Evolutionary conservation across 1,140 invertebrate genomes (phyloP).

Genomic region (Sycophaga agraensis): DNA sequence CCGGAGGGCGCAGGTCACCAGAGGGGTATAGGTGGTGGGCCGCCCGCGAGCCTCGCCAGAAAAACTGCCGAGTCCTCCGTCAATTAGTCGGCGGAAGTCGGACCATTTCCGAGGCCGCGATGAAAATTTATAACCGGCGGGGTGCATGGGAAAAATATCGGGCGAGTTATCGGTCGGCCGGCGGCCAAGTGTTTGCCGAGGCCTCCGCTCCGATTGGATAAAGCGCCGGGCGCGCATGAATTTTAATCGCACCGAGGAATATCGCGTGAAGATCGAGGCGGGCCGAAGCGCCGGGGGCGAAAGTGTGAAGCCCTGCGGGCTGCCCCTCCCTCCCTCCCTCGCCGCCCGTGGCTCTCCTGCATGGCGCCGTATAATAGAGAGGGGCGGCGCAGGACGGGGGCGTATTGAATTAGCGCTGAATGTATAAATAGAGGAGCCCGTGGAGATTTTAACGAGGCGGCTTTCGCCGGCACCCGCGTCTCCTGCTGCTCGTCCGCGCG

Average conservation of each 20-base stretch:
- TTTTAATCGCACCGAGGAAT: slow-evolving; percentile 32
- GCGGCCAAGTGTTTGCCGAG: too few relatives aligned
- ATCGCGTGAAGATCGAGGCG: too few relatives aligned
- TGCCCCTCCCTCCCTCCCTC: too few relatives aligned
- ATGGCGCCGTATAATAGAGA: slow-evolving; percentile 23
- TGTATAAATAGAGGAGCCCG: slow-evolving; percentile 37
- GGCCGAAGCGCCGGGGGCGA: too few relatives aligned
- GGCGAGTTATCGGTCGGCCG: too few relatives aligned
- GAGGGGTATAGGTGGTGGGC: too few relatives aligned
- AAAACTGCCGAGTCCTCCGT: slow-evolving; percentile 11
- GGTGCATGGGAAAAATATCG: slow-evolving; percentile 8
- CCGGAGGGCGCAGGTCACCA: not conserved
- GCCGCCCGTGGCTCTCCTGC: too few relatives aligned
- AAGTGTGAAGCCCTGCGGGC: slow-evolving; percentile 21
- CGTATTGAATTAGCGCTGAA: slow-evolving; percentile 41
- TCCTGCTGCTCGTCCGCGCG: not conserved
- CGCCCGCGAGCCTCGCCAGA: too few relatives aligned
- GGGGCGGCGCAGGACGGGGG: slow-evolving; percentile 22
- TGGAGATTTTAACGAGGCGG: slow-evolving; percentile 34
- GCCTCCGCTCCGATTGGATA: slow-evolving; percentile 32
- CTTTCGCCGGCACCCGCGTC: not conserved
- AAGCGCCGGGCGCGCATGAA: slow-evolving; percentile 33
- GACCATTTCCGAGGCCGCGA: not conserved
- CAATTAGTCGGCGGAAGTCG: slow-evolving; percentile 13
- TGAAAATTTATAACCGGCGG: not conserved